Percentiles rank a stretch among this genome's conserved stretches.
Conservation (phyloP, 2,113 vertebrate genomes). For the Ploceus nigricollis region DNA sequence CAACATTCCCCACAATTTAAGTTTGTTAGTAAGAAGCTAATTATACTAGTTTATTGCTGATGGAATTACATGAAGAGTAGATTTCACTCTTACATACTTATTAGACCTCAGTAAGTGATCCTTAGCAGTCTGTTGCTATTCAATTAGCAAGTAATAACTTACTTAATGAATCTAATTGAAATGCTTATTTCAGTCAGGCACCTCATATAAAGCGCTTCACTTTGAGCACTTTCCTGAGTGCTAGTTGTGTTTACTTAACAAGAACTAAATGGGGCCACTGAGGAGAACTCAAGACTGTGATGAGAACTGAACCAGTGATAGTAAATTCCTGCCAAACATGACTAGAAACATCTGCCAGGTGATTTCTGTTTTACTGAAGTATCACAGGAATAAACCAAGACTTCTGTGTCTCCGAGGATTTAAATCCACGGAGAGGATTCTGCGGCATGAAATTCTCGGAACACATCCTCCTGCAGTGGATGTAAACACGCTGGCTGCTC, state of each 20-base stretch:
- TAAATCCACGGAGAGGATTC: background rate
- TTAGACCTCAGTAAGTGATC: slow-evolving; percentile 77
- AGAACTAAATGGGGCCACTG: slow-evolving; percentile 23
- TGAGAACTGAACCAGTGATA: background rate
- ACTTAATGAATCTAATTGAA: slow-evolving; percentile 82
- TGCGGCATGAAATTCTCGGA: background rate
- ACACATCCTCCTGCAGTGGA: background rate
- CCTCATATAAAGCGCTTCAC: slow-evolving; percentile 37
- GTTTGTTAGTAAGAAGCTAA: slow-evolving; percentile 81
- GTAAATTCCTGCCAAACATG: background rate
- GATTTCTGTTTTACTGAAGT: background rate
- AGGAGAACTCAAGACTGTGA: background rate
- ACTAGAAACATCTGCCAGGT: background rate
- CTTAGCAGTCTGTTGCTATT: slow-evolving; percentile 81
- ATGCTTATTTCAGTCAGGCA: slow-evolving; percentile 73
- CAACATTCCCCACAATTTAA: slow-evolving; percentile 76
- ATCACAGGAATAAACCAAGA: background rate
- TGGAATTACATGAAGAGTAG: slow-evolving; percentile 77
- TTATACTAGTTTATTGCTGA: slow-evolving; percentile 81
- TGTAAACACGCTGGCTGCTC: background rate
- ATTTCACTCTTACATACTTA: slow-evolving; percentile 76
- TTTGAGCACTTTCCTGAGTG: slow-evolving; percentile 48
- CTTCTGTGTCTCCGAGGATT: background rate
- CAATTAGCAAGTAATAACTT: slow-evolving; percentile 83
- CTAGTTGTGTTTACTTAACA: slow-evolving; percentile 56